Percentiles rank a stretch among this genome's conserved stretches.
Conservation (phyloP, 2,113 vertebrate species). For the Ceuthmochares aereus region DNA sequence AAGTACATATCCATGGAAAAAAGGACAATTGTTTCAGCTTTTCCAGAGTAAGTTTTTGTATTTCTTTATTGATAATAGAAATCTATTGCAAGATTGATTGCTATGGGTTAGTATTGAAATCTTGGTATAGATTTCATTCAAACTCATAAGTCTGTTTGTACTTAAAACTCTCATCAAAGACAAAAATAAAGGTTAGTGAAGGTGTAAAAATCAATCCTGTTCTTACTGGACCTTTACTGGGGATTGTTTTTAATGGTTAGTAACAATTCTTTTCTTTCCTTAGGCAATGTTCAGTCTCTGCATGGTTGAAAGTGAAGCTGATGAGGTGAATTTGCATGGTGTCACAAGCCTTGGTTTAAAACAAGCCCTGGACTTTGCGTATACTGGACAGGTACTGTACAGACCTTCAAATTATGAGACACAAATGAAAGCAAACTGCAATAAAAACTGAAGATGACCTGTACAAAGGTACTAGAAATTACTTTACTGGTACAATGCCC, state of each 20-base stretch:
- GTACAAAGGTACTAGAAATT: not conserved
- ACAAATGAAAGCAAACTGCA: not conserved
- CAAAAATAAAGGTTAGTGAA: not conserved
- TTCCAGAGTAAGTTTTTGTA: not conserved
- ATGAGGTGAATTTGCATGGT: constrained; percentile 93
- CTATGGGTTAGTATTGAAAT: not conserved
- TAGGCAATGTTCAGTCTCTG: constrained; percentile 99
- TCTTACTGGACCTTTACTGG: not conserved
- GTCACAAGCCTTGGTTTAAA: constrained; percentile 94
- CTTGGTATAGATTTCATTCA: not conserved
- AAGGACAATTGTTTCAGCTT: not conserved
- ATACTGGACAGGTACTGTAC: constrained; percentile 93
- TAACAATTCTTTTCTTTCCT: not conserved
- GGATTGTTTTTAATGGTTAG: not conserved
- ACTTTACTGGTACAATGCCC: not conserved
- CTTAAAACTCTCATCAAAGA: not conserved
- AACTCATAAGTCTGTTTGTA: not conserved
- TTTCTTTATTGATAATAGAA: not conserved
- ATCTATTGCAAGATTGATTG: not conserved
- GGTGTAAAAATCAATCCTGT: not conserved
- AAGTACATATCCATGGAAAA: not conserved
- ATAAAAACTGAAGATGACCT: not conserved
- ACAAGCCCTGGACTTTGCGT: constrained; percentile 95
- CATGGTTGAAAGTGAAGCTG: constrained; percentile 97
- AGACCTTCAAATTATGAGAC: not conserved